Conservation (phyloP, 2,113 vertebrate species). For the Macrotus californicus region DNA sequence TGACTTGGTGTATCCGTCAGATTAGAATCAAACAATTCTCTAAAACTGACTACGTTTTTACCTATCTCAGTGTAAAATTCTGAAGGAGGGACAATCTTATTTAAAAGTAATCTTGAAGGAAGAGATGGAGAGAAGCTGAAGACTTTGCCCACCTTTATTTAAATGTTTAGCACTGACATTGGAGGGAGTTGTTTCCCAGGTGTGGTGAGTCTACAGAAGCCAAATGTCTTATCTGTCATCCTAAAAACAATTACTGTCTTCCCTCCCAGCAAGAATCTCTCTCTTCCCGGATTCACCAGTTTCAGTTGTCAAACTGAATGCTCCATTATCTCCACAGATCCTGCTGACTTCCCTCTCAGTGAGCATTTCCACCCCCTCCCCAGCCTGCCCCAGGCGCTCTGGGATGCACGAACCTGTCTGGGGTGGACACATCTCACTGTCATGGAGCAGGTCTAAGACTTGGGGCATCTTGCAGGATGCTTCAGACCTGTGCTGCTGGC, state of each 20-base stretch:
- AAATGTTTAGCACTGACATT: constrained; percentile 53
- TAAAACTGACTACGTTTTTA: background rate
- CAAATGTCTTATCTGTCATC: constrained; percentile 75
- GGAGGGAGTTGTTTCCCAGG: constrained; percentile 74
- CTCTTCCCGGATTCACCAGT: constrained; percentile 68
- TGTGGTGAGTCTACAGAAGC: constrained; percentile 54
- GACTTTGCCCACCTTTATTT: constrained; percentile 57
- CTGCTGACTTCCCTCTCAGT: constrained; percentile 42
- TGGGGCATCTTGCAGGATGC: accelerated
- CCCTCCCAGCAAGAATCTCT: constrained; percentile 66
- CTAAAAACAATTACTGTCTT: constrained; percentile 79
- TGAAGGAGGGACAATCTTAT: constrained; percentile 52
- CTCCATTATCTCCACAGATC: constrained; percentile 74
- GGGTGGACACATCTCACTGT: constrained; percentile 41
- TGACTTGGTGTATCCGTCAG: background rate
- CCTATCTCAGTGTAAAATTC: constrained; percentile 66
- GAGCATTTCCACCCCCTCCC: constrained; percentile 48
- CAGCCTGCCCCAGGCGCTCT: constrained; percentile 43
- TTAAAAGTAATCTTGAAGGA: constrained; percentile 41
- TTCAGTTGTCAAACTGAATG: constrained; percentile 72
- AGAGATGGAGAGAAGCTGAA: constrained; percentile 9
- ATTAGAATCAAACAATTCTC: background rate
- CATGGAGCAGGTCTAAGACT: background rate
- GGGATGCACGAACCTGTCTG: constrained; percentile 42
- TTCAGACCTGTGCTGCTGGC: background rate